A percentile compares a stretch with the other conserved stretches of the same genome.
Evolutionary conservation across 1,140 invertebrate species (phyloP).

Genomic region (Heliothis virescens): DNA sequence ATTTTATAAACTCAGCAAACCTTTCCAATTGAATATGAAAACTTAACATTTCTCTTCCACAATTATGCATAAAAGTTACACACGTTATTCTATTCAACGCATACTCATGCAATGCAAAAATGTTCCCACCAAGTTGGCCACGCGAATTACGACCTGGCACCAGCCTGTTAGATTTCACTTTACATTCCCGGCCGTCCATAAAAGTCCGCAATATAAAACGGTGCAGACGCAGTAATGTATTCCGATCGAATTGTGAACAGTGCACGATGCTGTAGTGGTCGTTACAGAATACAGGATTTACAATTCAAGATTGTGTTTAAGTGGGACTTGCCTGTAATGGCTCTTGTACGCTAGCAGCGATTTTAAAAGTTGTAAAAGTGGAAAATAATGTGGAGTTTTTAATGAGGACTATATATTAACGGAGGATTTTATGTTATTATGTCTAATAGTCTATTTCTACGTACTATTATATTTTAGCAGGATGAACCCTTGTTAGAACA

Average conservation of each 20-base stretch:
- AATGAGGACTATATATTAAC: not conserved
- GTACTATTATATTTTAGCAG: too few species aligned
- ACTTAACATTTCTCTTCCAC: not conserved
- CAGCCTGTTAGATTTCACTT: conserved; percentile 48
- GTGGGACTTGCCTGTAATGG: conserved; percentile 45
- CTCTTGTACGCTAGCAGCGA: conserved; percentile 6
- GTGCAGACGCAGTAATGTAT: conserved; percentile 50
- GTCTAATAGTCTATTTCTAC: not conserved
- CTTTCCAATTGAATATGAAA: not conserved
- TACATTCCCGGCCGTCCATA: conserved; percentile 50
- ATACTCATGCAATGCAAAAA: conserved; percentile 6
- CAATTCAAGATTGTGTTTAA: conserved; percentile 51
- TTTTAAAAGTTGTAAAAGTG: not conserved
- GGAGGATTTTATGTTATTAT: not conserved
- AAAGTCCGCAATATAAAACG: conserved; percentile 52
- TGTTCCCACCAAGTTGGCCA: conserved; percentile 15
- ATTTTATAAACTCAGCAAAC: not conserved
- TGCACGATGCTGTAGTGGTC: conserved; percentile 46
- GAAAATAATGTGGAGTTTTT: conserved; percentile 12
- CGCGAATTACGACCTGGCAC: conserved; percentile 36
- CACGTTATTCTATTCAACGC: conserved; percentile 10
- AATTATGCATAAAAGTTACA: conserved; percentile 16
- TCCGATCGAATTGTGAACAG: conserved; percentile 49
- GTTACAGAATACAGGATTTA: conserved; percentile 45
- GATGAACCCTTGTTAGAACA: not conserved